phyloP scores from a whole-genome alignment of 1,140 invertebrate species.

The Ptiloglossa arizonensis region DNA sequence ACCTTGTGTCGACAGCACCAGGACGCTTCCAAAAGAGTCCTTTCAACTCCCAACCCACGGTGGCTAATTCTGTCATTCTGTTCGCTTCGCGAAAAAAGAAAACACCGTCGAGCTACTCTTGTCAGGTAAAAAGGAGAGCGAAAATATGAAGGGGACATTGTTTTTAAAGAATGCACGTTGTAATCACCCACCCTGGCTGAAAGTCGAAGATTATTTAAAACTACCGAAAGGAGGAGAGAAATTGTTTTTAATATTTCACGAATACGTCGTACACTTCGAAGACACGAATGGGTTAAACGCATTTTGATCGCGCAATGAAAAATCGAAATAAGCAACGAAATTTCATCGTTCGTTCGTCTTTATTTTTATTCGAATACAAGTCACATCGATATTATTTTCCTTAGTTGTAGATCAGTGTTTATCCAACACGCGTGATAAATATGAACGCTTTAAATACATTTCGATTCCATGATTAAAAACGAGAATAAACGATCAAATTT shows the following conservation, averaged over 20 bases:
- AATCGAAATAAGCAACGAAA: too few species aligned
- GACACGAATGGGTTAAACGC: too few species aligned
- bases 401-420: too few species aligned
- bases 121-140: background rate
- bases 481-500: too few species aligned
- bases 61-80: constrained; percentile 1
- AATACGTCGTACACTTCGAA: too few species aligned
- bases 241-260: background rate
- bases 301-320: too few species aligned
- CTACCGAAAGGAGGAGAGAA: background rate
- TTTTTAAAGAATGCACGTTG: background rate
- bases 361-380: too few species aligned
- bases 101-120: background rate
- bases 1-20: background rate
- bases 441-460: too few species aligned
- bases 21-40: background rate
- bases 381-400: too few species aligned
- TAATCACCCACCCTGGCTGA: background rate
- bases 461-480: too few species aligned
- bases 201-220: background rate
- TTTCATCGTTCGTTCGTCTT: too few species aligned
- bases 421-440: too few species aligned
- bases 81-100: background rate
- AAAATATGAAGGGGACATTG: background rate
- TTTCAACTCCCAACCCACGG: background rate